phyloP scores from a whole-genome alignment of 1,140 invertebrate genomes.

The Vollenhovia emeryi region DNA sequence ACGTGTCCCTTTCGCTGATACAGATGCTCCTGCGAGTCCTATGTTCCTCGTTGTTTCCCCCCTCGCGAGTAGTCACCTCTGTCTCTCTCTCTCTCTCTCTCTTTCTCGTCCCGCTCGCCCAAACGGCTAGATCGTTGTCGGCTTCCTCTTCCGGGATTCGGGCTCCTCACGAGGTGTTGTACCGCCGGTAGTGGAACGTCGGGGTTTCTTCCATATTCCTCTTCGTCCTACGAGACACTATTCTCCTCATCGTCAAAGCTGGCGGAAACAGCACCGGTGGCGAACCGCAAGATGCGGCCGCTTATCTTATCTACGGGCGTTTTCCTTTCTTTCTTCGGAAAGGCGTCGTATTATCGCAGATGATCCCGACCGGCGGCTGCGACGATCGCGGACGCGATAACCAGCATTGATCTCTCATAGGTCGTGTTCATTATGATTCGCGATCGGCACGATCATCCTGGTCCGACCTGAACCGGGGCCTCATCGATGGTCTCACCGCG shows the following conservation, averaged over 20 bases:
- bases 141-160: neutral
- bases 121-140: neutral
- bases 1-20: neutral
- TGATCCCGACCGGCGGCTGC: constrained; percentile 54
- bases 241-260: constrained; percentile 68
- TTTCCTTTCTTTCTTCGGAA: neutral
- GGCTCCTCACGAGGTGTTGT: constrained; percentile 72
- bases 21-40: neutral
- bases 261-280: constrained; percentile 39
- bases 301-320: constrained; percentile 14
- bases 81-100: too few species aligned
- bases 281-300: constrained; percentile 35
- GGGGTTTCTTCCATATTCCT: constrained; percentile 69
- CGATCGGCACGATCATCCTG: constrained; percentile 56
- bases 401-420: constrained; percentile 36
- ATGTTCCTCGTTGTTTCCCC: constrained; percentile 10
- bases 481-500: constrained; percentile 10
- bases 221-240: constrained; percentile 63
- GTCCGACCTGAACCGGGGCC: neutral
- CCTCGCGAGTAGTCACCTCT: constrained; percentile 42
- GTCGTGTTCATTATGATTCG: constrained; percentile 41
- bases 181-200: constrained; percentile 69
- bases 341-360: constrained; percentile 59
- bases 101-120: constrained; percentile 38
- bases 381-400: constrained; percentile 58